A percentile compares a stretch with the other conserved stretches of the same genome.
Evolutionary conservation across 2,888 invertebrate genomes (phyloP).

Genomic region (Stenolophus ochropezus): DNA sequence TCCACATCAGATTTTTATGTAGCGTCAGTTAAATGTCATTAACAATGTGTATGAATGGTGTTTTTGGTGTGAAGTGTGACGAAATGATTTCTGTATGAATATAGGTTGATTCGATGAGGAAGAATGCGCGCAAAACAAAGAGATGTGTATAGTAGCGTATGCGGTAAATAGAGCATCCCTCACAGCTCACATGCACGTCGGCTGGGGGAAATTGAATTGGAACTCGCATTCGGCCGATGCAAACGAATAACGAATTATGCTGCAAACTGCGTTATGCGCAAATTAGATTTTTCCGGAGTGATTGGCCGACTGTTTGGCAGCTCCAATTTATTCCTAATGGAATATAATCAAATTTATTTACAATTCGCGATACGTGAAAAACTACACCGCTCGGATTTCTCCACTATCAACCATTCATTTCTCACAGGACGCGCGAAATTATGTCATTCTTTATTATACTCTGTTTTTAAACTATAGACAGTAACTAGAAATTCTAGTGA

Average conservation of each 20-base stretch:
- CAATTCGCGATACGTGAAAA: conserved; percentile 1
- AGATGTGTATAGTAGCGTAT: too few species aligned
- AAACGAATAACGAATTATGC: conserved; percentile 19
- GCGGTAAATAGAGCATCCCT: neutral
- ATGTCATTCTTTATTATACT: too few species aligned
- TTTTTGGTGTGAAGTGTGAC: too few species aligned
- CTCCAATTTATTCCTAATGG: conserved; percentile 27
- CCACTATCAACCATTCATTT: neutral
- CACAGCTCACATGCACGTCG: neutral
- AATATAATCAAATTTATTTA: conserved; percentile 26
- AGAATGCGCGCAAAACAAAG: too few species aligned
- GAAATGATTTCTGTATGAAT: too few species aligned
- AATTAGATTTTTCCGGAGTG: conserved; percentile 36
- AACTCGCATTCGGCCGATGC: conserved; percentile 3
- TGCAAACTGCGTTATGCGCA: conserved; percentile 39
- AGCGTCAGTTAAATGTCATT: too few species aligned
- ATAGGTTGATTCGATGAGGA: too few species aligned
- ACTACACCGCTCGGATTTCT: too few species aligned
- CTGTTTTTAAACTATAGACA: too few species aligned
- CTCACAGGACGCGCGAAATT: neutral
- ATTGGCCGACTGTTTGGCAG: conserved; percentile 39
- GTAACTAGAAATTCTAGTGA: too few species aligned
- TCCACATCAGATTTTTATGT: too few species aligned
- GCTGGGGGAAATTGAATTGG: neutral
- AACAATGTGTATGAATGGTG: too few species aligned